Evolutionary conservation across 2,888 invertebrate species (phyloP), one percentile per base, ranked within the genome.

Genomic region (Pecten maximus): DNA sequence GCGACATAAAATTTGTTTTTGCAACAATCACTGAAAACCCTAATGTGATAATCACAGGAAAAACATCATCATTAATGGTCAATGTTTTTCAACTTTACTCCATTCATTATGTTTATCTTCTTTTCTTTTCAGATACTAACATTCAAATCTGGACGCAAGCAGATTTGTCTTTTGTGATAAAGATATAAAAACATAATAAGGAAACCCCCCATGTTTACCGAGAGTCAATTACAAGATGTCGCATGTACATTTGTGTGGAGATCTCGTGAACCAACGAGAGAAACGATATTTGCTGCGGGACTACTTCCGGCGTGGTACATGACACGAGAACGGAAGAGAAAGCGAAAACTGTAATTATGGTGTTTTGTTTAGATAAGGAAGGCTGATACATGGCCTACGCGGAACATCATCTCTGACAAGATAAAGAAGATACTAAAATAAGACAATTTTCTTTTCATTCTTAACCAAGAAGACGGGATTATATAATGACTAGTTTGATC

Each of bases 371-470:
- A 74, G 35, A 8, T 23, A 54, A 19, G 19, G 54, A 6, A 74
- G 74, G 35, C 74, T 74, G 74, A 35, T 74, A 23, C 23, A 35
- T 4, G 23, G 12, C 74, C 35, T 6, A 74, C 74, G 35, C 74
- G 74, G 8, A 28, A 74, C 23, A 35, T 74, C 35, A 35, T 74
- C 35, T 16, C 74, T 74, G 74, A 35, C 74, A 74, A 35, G 35
- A 74, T 74, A 74, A 74, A 74, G 44, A 74, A 74, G 74, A 74
- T 74, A 10, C 74, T 28, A 74, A 74, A 28, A 74, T 23, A 74
- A 74, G 35, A 74, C 74, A 74, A 74, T 74, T 74, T 74, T 35
- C 35, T 35, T 74, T 74, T 28, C 28, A 74, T 23, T 74, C 74
- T 60, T 23, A 60, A n/a, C 23, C 60, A 60, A 12, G 35, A 23